Conservation (phyloP, 2,113 vertebrate genomes). For the Crotophaga sulcirostris region DNA sequence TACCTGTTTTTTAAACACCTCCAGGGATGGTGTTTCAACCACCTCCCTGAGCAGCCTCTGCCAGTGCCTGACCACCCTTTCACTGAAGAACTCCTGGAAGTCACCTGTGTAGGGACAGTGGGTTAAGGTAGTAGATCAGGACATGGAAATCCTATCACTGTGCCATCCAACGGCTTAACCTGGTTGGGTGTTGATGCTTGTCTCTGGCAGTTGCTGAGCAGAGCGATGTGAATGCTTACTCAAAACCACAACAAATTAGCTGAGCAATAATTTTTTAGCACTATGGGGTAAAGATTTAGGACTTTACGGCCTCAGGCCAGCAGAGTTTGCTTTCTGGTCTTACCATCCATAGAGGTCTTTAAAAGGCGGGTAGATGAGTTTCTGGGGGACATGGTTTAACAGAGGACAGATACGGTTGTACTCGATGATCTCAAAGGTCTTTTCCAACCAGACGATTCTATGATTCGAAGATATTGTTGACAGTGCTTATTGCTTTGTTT, state of each 20-base stretch:
- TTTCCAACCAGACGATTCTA: too few relatives aligned
- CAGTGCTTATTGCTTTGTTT: background rate
- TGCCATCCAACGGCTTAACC: background rate
- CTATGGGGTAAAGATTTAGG: background rate
- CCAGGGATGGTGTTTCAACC: too few relatives aligned
- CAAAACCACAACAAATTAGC: background rate
- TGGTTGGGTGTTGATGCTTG: background rate
- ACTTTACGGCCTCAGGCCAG: background rate
- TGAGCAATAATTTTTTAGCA: background rate
- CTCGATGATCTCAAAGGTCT: too few relatives aligned
- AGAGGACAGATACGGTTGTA: too few relatives aligned
- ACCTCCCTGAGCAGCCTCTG: too few relatives aligned
- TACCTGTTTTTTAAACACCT: too few relatives aligned
- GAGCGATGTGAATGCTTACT: background rate
- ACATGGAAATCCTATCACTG: background rate
- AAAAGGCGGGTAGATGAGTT: too few relatives aligned
- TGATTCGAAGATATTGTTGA: background rate
- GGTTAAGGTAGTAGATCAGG: background rate
- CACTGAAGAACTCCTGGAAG: background rate
- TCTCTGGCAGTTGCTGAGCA: background rate
- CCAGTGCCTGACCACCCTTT: too few relatives aligned
- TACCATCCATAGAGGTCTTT: too few relatives aligned
- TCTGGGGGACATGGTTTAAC: too few relatives aligned
- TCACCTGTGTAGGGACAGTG: background rate
- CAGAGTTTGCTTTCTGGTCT: background rate